Evolutionary conservation across 2,113 vertebrate species (phyloP), one percentile per base, ranked within the genome.

Genomic region (Conger conger): DNA sequence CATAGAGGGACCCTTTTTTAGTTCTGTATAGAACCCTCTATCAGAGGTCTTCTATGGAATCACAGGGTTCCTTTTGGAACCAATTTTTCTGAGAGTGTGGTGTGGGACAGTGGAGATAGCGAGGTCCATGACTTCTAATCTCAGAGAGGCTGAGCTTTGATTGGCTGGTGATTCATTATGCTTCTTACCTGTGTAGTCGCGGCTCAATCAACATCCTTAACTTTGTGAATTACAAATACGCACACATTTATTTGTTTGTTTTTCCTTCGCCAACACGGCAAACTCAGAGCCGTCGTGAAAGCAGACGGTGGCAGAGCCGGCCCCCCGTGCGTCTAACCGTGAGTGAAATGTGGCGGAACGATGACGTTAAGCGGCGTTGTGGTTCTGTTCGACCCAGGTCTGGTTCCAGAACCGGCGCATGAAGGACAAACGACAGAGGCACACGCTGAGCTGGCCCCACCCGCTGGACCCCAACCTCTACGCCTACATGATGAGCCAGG

Each of bases 351-450:
- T 5, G 23, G 57, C 23, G 54, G 54, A 57, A 1, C 27, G 57
- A 63, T 4, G 2, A 17, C 57, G 3, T 63, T 63, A 78, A 78
- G 20, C 33, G n/a, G 50, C 79, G 45, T 84, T 54, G 80, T 68
- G 57, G 0, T 78, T 30, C 38, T 16, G 0, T 16, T 78, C 11
- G 3, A 78, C 36, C 2, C 45, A 93, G 84, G 68, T 94, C 35
- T 95, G 93, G 92, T 94, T 94, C 85, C 95, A 95, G 89, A 95
- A 95, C 89, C 53, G 91, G 82, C 90, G 93, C 57, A 96, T 93
- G 94, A 96, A 95, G 83, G 93, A 94, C 82, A 94, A 94, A 87
- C 89, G 93, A 0, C 93, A 94, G 87, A 92, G 92, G 81, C 91
- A 91, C 84, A 86, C 91, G 33, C 33, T 94, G 77, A 88, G 89